phyloP scores from a whole-genome alignment of 2,888 invertebrate genomes.

The Ephialtes manifestator region DNA sequence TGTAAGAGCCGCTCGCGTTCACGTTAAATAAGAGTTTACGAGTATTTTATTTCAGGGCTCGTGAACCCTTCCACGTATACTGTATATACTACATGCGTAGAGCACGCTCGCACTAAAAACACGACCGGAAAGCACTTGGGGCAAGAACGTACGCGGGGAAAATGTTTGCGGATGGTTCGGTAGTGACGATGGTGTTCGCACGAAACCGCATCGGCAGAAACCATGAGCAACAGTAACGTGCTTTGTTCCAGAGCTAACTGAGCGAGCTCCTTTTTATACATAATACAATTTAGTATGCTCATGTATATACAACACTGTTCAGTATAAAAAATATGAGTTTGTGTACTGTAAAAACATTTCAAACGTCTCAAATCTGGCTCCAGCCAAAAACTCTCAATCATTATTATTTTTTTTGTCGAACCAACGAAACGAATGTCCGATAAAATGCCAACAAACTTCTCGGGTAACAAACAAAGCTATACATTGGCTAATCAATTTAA shows the following conservation, averaged over 20 bases:
- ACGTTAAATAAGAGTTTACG: slow-evolving; percentile 52
- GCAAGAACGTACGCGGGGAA: slow-evolving; percentile 76
- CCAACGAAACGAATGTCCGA: not conserved
- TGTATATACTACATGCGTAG: slow-evolving; percentile 28
- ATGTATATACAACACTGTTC: not conserved
- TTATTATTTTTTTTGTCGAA: too few species aligned
- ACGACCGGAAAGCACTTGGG: slow-evolving; percentile 78
- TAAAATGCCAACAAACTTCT: too few species aligned
- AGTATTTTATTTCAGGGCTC: slow-evolving; percentile 55
- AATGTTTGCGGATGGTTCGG: slow-evolving; percentile 45
- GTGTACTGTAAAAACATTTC: slow-evolving; percentile 10
- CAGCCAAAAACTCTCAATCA: not conserved
- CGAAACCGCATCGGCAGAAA: slow-evolving; percentile 62
- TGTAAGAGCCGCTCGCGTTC: slow-evolving; percentile 28
- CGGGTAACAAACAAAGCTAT: too few species aligned
- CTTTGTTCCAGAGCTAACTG: slow-evolving; percentile 70
- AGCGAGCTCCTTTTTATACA: slow-evolving; percentile 38
- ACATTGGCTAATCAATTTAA: too few species aligned
- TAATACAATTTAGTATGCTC: slow-evolving; percentile 43
- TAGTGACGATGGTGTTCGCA: slow-evolving; percentile 32
- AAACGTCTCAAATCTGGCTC: slow-evolving; percentile 4
- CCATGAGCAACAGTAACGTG: slow-evolving; percentile 70
- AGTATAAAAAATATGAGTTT: slow-evolving; percentile 2
- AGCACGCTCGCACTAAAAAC: slow-evolving; percentile 72
- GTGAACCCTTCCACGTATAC: slow-evolving; percentile 47